Conservation (phyloP, 2,888 invertebrate genomes). For the Anoncus sp. region DNA sequence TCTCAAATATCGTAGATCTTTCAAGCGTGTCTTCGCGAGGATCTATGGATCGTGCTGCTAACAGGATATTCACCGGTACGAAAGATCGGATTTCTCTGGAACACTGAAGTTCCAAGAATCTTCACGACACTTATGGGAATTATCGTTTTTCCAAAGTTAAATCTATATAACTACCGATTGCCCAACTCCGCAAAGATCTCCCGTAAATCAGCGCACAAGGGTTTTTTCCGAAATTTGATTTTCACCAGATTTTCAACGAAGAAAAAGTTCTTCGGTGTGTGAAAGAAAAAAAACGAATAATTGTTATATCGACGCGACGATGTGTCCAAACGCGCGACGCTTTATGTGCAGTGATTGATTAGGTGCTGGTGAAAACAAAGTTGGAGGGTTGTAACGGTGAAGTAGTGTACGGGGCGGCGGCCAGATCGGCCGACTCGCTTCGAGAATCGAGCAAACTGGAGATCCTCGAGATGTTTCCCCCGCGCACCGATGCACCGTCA, state of each 20-base stretch:
- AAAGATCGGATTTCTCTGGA: background rate
- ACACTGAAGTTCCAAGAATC: background rate
- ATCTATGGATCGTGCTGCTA: slow-evolving; percentile 11
- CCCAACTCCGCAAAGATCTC: background rate
- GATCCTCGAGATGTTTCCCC: slow-evolving; percentile 82
- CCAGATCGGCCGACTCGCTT: slow-evolving; percentile 67
- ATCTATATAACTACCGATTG: background rate
- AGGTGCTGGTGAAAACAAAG: slow-evolving; percentile 59
- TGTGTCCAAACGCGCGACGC: slow-evolving; percentile 32
- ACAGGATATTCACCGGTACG: background rate
- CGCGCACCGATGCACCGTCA: slow-evolving; percentile 81
- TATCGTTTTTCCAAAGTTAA: background rate
- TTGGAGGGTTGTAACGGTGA: slow-evolving; percentile 66
- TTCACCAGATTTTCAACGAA: background rate
- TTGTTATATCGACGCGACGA: slow-evolving; percentile 17
- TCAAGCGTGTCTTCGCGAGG: background rate
- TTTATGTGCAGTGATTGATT: slow-evolving; percentile 56
- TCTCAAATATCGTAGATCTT: slow-evolving; percentile 7
- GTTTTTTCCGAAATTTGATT: background rate
- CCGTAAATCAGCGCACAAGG: background rate
- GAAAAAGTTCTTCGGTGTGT: background rate
- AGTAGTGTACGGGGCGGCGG: slow-evolving; percentile 64
- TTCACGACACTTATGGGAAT: background rate
- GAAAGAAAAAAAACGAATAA: background rate
- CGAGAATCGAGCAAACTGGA: slow-evolving; percentile 78